Base-by-base conservation (phyloP, 2,113 vertebrate genomes). In the Physeter macrocephalus region DNA sequence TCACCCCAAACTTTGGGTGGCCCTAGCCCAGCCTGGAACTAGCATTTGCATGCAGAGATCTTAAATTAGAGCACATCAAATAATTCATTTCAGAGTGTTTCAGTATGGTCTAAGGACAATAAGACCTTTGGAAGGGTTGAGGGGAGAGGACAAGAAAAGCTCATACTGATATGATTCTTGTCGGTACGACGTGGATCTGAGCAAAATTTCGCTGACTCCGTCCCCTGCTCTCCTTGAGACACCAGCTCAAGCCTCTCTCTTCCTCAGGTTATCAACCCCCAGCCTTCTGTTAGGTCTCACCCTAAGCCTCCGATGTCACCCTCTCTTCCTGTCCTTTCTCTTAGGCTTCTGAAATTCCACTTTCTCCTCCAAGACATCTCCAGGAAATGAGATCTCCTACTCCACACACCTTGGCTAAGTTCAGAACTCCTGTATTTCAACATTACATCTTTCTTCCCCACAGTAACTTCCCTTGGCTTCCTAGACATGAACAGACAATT, bases 1-100 rank as follows among this genome's bases (percentile, higher is more conserved):
- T 41, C 87, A 78, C 83, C 96, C 59, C 75, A 93, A 88, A 90
- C 67, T 90, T 91, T 97, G 97, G 96, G 98, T 98, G 96, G 97
- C 96, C 97, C 85, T 57, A 77, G 12, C 67, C 23, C 41, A 93
- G 94, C 82, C 90, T 75, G 88, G 77, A 82, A 92, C 88, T 88
- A 72, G 71, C 49, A 78, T 96, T 95, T 82, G 92, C 75, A 82
- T 54, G 83, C 90, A 92, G 75, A 69, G 92, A 43, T 41, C 93
- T 97, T 97, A 94, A 97, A 92, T 97, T 95, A 95, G 88, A 85
- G 84, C 78, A 78, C 4, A 67, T 96, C 75, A 94, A 95, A 69
- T 86, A 57, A 96, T 90, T 90, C 49, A 17, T 90, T 95, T 92
- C 90, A 87, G 91, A 97, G 61, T 64, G 31, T 72, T 96, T 62